Percentiles rank a stretch among this genome's conserved stretches.
Conservation (phyloP, 2,113 vertebrate genomes). For the Choloepus hoffmanni region DNA sequence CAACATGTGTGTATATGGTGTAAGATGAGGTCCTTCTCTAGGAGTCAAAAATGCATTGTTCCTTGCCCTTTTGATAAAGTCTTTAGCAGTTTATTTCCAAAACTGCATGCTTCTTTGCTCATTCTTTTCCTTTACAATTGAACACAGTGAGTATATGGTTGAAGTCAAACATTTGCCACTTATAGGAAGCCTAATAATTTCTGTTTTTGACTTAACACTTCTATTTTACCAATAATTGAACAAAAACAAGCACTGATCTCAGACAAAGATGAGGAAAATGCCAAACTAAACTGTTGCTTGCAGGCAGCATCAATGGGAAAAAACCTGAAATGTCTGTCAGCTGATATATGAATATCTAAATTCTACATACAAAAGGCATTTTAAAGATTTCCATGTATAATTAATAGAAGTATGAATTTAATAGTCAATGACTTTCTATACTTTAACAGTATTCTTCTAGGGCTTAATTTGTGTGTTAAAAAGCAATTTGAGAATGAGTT, state of each 20-base stretch:
- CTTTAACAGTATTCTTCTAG: not conserved
- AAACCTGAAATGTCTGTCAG: not conserved
- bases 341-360: not conserved
- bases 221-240: constrained; percentile 18
- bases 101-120: not conserved
- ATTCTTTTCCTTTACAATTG: constrained; percentile 13
- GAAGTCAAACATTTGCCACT: constrained; percentile 44
- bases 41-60: not conserved
- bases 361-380: not conserved
- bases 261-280: constrained; percentile 34
- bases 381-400: not conserved
- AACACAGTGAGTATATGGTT: not conserved
- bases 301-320: not conserved
- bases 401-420: not conserved
- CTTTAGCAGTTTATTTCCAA: not conserved
- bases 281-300: not conserved
- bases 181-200: not conserved
- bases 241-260: constrained; percentile 3
- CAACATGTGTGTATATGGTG: not conserved
- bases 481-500: not conserved
- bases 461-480: constrained; percentile 42
- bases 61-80: not conserved
- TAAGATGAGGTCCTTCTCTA: not conserved
- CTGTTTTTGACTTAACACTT: not conserved
- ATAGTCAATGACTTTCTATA: not conserved